Evolutionary conservation across 2,113 vertebrate genomes (phyloP).

Genomic region (Mandrillus leucophaeus): DNA sequence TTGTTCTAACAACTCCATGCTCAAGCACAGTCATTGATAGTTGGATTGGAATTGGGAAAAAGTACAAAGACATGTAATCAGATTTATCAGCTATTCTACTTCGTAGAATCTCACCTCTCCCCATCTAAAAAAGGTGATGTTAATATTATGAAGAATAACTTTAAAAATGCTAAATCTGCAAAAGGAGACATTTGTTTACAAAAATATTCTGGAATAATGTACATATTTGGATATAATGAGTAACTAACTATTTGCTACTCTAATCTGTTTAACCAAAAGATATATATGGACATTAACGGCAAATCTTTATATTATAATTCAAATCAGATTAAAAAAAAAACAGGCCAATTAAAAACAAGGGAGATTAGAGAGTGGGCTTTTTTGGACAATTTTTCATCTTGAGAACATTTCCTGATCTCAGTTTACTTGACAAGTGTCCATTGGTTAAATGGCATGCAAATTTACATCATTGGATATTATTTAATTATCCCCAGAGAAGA

Average conservation of each 20-base stretch:
- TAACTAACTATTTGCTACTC: neutral
- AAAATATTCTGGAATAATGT: neutral
- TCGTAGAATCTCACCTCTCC: neutral
- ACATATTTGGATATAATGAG: neutral
- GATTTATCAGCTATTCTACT: neutral
- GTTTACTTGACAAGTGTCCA: neutral
- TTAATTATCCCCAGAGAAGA: neutral
- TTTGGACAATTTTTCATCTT: neutral
- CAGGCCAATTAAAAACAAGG: neutral
- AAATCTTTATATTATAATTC: neutral
- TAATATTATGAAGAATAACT: neutral
- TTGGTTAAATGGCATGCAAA: neutral
- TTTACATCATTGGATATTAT: neutral
- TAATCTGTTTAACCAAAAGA: neutral
- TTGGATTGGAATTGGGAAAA: neutral
- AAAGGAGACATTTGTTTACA: neutral
- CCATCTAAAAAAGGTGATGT: neutral
- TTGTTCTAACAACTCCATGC: neutral
- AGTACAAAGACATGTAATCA: neutral
- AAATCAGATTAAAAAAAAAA: neutral
- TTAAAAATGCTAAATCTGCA: neutral
- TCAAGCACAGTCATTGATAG: neutral
- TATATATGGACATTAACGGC: neutral
- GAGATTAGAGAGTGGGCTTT: neutral
- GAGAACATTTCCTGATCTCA: neutral